A percentile compares a stretch with the other conserved stretches of the same genome.
These are phyloP conservation scores for Prosopocoilus inquinatus DNA, from an alignment of 2,888 invertebrate genomes.

Conservation along the genomic window DNA sequence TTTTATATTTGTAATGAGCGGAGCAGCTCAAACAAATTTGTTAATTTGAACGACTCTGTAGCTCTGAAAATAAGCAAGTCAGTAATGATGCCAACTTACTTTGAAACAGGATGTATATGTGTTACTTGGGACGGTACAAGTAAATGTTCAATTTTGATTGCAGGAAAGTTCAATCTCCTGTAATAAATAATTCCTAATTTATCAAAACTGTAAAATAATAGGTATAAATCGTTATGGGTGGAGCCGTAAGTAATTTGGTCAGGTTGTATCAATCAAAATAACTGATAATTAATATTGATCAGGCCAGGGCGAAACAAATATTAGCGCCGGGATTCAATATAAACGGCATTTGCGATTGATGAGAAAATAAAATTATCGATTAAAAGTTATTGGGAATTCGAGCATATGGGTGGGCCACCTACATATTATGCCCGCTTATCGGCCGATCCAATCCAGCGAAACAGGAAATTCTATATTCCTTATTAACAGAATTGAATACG, in stretches of 20 bases:
- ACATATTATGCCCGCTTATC: neutral
- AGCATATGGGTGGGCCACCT: conserved; percentile 5
- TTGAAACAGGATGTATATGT: too few relatives aligned
- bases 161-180: neutral
- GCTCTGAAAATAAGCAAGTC: too few relatives aligned
- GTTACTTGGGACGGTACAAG: too few relatives aligned
- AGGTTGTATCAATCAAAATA: conserved; percentile 36
- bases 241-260: conserved; percentile 27
- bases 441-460: neutral
- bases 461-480: conserved; percentile 1
- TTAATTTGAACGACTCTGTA: too few relatives aligned
- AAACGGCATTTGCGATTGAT: conserved; percentile 4
- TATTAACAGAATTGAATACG: neutral
- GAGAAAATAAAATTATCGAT: conserved; percentile 10
- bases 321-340: conserved; percentile 30
- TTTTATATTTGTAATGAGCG: too few relatives aligned
- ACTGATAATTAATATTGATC: conserved; percentile 46
- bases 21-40: too few relatives aligned
- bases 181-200: conserved; percentile 1
- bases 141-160: neutral
- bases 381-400: neutral
- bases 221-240: conserved; percentile 18
- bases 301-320: conserved; percentile 40
- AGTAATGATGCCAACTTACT: too few relatives aligned
- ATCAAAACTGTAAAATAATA: conserved; percentile 15